Conservation (phyloP, 2,888 invertebrate species). For the Rapana venosa region DNA sequence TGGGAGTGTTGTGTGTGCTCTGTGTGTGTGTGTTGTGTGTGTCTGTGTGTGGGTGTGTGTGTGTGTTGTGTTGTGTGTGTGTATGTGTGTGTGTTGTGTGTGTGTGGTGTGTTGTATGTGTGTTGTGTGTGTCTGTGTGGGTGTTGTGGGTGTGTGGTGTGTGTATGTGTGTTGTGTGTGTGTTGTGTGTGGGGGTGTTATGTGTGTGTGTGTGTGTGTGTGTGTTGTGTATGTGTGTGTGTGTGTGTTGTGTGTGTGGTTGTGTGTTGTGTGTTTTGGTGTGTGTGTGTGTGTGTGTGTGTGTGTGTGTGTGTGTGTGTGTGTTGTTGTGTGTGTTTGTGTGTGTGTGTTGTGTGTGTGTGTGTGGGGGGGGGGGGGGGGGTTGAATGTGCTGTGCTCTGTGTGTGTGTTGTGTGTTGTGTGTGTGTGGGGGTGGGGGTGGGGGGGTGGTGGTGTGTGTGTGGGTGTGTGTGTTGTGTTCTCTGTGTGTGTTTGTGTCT, state of each 20-base stretch:
- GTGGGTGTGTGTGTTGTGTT: not conserved
- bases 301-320: not conserved
- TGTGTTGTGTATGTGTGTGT: not conserved
- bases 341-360: slow-evolving; percentile 10
- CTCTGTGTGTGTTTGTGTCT: no score
- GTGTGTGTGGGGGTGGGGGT: not conserved
- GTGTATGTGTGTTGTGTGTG: no score
- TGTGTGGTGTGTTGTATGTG: not conserved
- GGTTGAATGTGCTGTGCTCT: not conserved
- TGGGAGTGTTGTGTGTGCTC: not conserved
- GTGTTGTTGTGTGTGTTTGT: not conserved
- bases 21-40: not conserved
- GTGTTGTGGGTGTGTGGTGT: no score
- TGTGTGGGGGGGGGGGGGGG: not conserved
- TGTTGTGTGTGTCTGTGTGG: no score
- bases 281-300: slow-evolving; percentile 4
- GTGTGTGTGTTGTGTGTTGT: not conserved
- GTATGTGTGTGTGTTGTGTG: no score
- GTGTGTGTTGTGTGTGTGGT: not conserved
- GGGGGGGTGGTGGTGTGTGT: not conserved
- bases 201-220: not conserved
- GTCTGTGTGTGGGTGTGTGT: not conserved
- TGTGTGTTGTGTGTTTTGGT: not conserved
- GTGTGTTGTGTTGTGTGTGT: no score
- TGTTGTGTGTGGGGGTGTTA: not conserved